Base-by-base conservation (phyloP, 2,797 vertebrate species). In the Pangasius sanitwongsei region DNA sequence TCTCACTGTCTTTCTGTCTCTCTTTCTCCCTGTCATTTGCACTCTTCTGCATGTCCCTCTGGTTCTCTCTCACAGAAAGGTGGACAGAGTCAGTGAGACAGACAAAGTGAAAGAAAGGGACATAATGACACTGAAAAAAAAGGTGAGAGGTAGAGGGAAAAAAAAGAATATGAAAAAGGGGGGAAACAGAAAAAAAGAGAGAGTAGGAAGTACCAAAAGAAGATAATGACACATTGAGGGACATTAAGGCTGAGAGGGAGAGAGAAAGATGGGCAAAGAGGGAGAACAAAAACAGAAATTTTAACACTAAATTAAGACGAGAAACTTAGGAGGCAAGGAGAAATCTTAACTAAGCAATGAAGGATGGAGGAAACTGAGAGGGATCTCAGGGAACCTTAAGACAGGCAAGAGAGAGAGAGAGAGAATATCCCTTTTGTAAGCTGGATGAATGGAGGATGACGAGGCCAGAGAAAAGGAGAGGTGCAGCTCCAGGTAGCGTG, bases 401-500 rank as follows among this genome's bases (percentile, higher is more conserved):
- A 74, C 18, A 57, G 53, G 53, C 18, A 8, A n/a, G 37, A 78
- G 37, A 50, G 44, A 77, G 44, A 77, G 53, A 67, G 74, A 80
- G 59, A 81, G 34, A 87, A 53, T 37, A 72, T 48, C 15, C 28
- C 80, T 50, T 83, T 87, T 87, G 87, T 87, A 28, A 59, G 77
- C 61, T 59, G 31, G n/a, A 8, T 72, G 87, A 72, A 83, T 74
- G n/a, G 80, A 83, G 53, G 37, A 63, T 53, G 70, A 41, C 15
- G 4, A 83, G 87, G 11, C 57, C 82, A 50, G 70, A 82, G 53
- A 87, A 63, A 88, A 34, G 61, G 74, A 86, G 63, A 70, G 57
- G 84, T 86, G 77, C 75, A 78, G n/a, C 53, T 72, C 74, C 65
- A 86, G 88, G 84, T 86, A 86, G 55, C 37, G 16, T 89, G 65